Base-by-base conservation (phyloP, 2,113 vertebrate genomes). In the Nerophis lumbriciformis region DNA sequence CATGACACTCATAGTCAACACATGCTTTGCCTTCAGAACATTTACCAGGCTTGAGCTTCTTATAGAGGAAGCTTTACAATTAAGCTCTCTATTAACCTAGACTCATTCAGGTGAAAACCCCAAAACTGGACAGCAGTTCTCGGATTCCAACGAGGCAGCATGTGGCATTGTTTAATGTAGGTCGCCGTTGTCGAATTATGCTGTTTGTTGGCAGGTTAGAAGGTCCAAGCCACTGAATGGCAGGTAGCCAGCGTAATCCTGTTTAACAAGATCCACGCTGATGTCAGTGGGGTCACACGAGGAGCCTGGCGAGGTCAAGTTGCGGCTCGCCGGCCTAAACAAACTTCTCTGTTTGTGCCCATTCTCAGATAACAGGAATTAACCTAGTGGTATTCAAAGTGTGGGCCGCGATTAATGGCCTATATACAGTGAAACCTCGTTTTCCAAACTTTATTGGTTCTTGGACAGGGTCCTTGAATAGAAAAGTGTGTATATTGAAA, bases 221-320 rank as follows among this genome's bases (percentile, higher is more conserved):
- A 82, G 79, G 77, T 78, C 76, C 75, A 69, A 84, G 84, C 77
- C 66, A 79, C 59, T 65, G 72, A 82, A 73, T 81, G 85, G 80
- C 80, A 83, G 78, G 77, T 80, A 82, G 85, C 87, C 87, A 81
- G 55, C 47, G 12, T 86, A 89, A 87, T 89, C 85, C 84, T 85
- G 77, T 86, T 86, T 83, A 82, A 78, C 70, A 68, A 80, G 75
- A 84, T 86, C 73, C 77, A 65, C 56, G 65, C 67, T 77, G 81
- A 47, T 47, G 64, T 65, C 66, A 71, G 65, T 65, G 77, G 81
- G 83, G 80, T 83, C 77, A 83, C 63, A 61, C n/a, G 16, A 79
- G 82, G 69, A 80, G 69, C 59, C 71, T 44, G 58, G 19, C 39
- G 37, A 60, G 73, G 81, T 84, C 69, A 78, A 59, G 12, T 63